phyloP scores from a whole-genome alignment of 2,797 vertebrate genomes.

The Silurus aristotelis region DNA sequence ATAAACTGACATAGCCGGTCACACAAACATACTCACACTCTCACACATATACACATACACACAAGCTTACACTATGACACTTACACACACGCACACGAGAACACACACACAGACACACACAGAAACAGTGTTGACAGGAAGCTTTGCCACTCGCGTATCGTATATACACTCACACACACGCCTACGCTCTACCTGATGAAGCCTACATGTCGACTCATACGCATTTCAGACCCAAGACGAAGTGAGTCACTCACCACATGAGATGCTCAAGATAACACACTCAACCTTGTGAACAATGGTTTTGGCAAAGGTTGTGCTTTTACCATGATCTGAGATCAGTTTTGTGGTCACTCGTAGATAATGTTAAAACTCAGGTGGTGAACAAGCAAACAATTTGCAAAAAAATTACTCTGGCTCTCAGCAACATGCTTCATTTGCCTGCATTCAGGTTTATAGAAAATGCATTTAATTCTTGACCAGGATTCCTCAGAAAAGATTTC shows the following conservation, averaged over 20 bases:
- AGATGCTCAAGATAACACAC: constrained; percentile 55
- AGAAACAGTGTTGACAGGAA: constrained; percentile 46
- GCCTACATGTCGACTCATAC: constrained; percentile 52
- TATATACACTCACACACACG: constrained; percentile 48
- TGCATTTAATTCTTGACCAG: background rate
- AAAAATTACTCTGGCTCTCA: background rate
- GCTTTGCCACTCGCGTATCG: constrained; percentile 40
- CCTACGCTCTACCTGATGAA: constrained; percentile 53
- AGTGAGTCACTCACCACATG: constrained; percentile 58
- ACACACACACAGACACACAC: constrained; percentile 20
- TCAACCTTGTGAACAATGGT: constrained; percentile 54
- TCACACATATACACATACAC: constrained; percentile 8
- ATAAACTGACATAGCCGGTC: constrained; percentile 28
- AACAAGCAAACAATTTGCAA: constrained; percentile 7
- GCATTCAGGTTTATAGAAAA: background rate
- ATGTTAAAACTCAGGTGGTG: constrained; percentile 29
- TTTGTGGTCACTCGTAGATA: constrained; percentile 45
- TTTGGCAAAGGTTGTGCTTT: constrained; percentile 34
- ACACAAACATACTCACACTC: constrained; percentile 16
- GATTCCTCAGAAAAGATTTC: background rate
- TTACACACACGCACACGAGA: constrained; percentile 17
- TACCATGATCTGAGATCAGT: constrained; percentile 48
- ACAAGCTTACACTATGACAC: constrained; percentile 28
- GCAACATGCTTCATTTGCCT: constrained; percentile 11
- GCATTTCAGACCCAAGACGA: constrained; percentile 50